These are phyloP conservation scores for Apis cerana DNA, from an alignment of 1,140 invertebrate species.

Conservation along the genomic window DNA sequence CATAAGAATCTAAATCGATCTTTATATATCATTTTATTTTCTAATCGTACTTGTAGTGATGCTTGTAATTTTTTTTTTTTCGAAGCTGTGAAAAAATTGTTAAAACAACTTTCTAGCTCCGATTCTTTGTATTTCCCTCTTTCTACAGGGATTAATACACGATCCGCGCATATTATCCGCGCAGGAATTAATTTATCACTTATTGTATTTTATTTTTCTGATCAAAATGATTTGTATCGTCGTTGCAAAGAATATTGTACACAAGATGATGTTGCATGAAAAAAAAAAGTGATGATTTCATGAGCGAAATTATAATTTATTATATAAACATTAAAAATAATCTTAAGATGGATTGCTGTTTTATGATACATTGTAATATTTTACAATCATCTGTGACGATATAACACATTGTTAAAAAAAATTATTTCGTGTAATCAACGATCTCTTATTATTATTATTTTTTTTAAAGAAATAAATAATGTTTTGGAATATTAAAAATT, in stretches of 20 bases:
- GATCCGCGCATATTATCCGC: background rate
- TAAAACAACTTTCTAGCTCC: background rate
- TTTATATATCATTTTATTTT: constrained; percentile 40
- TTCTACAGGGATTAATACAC: background rate
- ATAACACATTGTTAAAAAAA: background rate
- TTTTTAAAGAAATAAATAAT: constrained; percentile 12
- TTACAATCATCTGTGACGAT: background rate
- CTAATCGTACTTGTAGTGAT: background rate
- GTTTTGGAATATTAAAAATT: background rate
- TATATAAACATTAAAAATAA: background rate
- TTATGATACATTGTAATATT: constrained; percentile 12
- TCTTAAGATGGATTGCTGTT: background rate
- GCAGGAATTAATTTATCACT: background rate
- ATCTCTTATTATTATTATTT: background rate
- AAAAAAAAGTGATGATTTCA: background rate
- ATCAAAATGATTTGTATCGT: background rate
- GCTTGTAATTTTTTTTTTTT: background rate
- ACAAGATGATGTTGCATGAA: background rate
- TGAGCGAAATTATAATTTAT: constrained; percentile 5
- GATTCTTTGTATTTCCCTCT: background rate
- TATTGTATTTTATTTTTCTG: background rate
- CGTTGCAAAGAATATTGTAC: background rate
- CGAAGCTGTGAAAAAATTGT: background rate
- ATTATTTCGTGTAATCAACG: constrained; percentile 10
- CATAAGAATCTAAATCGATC: background rate